Percentiles rank a stretch among this genome's conserved stretches.
Evolutionary conservation across 2,888 invertebrate species (phyloP).

Genomic region (Brachylomia viminalis): DNA sequence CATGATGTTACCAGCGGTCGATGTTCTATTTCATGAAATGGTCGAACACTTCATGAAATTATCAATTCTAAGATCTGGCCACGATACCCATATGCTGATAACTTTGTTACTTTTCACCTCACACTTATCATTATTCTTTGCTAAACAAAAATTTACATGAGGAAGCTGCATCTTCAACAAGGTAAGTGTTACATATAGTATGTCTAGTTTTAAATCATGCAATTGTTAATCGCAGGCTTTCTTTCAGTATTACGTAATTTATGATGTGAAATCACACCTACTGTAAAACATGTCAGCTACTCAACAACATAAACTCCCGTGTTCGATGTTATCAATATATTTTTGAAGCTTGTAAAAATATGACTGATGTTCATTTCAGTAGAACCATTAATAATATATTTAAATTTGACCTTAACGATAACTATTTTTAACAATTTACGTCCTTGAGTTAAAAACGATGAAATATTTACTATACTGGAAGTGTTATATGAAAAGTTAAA

Average conservation of each 20-base stretch:
- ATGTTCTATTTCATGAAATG: too few relatives aligned
- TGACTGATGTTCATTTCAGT: not conserved
- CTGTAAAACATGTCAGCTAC: not conserved
- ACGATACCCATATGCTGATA: too few relatives aligned
- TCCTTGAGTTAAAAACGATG: not conserved
- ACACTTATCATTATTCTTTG: not conserved
- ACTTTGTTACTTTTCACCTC: not conserved
- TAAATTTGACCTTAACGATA: constrained; percentile 4
- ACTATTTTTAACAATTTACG: constrained; percentile 2
- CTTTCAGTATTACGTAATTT: not conserved
- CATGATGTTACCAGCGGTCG: too few relatives aligned
- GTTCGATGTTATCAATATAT: not conserved
- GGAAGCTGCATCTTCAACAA: not conserved
- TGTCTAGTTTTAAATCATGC: not conserved
- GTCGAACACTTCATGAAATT: too few relatives aligned
- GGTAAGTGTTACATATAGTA: not conserved
- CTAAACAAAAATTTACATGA: not conserved
- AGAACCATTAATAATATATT: not conserved
- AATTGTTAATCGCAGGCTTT: not conserved
- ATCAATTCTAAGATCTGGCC: too few relatives aligned
- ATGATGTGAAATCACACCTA: not conserved
- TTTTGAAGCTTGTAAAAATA: not conserved
- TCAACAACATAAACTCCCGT: not conserved
- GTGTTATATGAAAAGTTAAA: not conserved
- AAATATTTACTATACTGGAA: constrained; percentile 7